Evolutionary conservation across 2,797 vertebrate species (phyloP).

Genomic region (Danionella dracula): DNA sequence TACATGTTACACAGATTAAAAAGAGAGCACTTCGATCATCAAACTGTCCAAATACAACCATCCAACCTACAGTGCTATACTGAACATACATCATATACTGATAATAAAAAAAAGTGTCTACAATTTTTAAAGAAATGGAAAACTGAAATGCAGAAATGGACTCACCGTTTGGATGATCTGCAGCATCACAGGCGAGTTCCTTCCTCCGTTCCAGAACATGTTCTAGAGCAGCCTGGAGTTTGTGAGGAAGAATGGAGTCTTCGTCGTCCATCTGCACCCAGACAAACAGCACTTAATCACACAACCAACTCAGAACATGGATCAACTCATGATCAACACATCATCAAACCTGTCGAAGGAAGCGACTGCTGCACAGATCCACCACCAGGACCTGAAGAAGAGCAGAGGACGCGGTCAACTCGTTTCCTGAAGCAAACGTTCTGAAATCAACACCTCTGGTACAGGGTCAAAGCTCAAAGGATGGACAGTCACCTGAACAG

Average conservation of each 20-base stretch:
- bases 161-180: conserved; percentile 70
- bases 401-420: conserved; percentile 50
- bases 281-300: background rate
- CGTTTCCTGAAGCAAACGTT: conserved; percentile 52
- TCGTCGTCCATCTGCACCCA: conserved; percentile 89
- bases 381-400: conserved; percentile 86
- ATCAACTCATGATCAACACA: background rate
- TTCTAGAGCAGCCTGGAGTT: conserved; percentile 90
- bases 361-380: conserved; percentile 89
- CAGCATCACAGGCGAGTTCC: conserved; percentile 82
- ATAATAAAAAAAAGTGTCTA: too few species aligned
- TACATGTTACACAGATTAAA: too few species aligned
- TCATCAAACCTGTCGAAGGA: conserved; percentile 86
- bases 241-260: conserved; percentile 93
- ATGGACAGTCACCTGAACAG: conserved; percentile 24
- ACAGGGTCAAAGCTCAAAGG: too few species aligned
- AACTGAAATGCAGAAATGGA: too few species aligned
- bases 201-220: conserved; percentile 92
- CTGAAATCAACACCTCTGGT: conserved; percentile 30
- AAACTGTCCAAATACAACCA: too few species aligned
- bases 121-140: too few species aligned
- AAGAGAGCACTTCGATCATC: too few species aligned
- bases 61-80: too few species aligned
- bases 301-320: background rate
- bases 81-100: too few species aligned